Evolutionary conservation across 1,140 invertebrate species (phyloP).

Genomic region (Cotesia vestalis): DNA sequence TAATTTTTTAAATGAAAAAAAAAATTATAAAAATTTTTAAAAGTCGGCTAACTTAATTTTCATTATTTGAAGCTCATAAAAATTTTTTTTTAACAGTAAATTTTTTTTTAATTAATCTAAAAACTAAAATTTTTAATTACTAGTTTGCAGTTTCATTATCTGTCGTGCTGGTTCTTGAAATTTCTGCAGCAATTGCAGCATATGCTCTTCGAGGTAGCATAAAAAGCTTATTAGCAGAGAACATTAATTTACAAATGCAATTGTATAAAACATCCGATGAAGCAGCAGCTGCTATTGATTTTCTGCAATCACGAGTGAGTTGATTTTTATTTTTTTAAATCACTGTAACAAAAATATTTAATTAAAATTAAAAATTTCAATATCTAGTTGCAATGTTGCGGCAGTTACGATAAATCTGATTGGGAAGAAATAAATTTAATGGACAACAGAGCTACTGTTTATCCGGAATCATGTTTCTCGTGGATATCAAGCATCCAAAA

Average conservation of each 20-base stretch:
- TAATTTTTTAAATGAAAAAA: no score
- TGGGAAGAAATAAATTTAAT: conserved; percentile 67
- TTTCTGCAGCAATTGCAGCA: conserved; percentile 82
- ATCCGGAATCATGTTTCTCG: conserved; percentile 70
- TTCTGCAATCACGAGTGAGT: conserved; percentile 73
- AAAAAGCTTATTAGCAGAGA: conserved; percentile 66
- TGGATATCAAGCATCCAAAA: conserved; percentile 43
- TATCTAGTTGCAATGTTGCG: conserved; percentile 79
- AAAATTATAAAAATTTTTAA: no score
- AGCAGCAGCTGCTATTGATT: conserved; percentile 69
- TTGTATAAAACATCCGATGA: conserved; percentile 67
- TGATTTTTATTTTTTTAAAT: not conserved
- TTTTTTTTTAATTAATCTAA: no score
- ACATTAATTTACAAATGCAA: conserved; percentile 69
- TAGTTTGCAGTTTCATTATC: conserved; percentile 84
- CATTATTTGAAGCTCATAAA: not conserved
- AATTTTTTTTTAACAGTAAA: no score
- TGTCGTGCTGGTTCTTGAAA: conserved; percentile 81
- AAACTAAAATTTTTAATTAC: not conserved
- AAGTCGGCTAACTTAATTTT: not conserved
- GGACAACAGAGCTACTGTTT: conserved; percentile 53
- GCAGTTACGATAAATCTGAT: conserved; percentile 71
- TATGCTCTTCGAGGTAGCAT: conserved; percentile 76
- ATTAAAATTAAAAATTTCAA: not conserved
- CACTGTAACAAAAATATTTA: not conserved